These are phyloP conservation scores for Cylloceria caligata DNA, from an alignment of 2,888 invertebrate species.

Conservation along the genomic window DNA sequence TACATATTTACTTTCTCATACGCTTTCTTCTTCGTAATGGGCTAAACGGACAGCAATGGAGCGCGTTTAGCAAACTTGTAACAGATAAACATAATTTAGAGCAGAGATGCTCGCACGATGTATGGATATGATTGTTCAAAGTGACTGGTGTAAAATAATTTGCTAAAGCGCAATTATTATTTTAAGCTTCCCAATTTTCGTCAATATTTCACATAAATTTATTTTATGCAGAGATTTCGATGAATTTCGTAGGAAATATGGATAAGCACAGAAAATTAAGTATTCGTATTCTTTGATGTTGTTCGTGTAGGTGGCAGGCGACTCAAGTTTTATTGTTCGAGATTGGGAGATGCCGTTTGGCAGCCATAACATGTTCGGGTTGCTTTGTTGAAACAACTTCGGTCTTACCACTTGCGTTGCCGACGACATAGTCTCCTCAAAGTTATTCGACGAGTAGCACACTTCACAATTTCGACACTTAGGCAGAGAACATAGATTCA, in stretches of 20 bases:
- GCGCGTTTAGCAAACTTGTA: not conserved
- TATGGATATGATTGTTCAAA: no score
- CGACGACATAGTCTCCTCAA: constrained; percentile 58
- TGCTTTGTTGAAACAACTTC: constrained; percentile 8
- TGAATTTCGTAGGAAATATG: no score
- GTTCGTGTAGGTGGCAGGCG: not conserved
- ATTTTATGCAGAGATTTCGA: no score
- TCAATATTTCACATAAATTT: no score
- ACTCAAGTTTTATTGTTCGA: not conserved
- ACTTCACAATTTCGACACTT: not conserved
- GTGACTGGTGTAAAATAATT: no score
- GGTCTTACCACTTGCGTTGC: constrained; percentile 66
- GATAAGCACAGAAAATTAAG: not conserved
- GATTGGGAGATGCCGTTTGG: not conserved
- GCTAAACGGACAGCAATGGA: not conserved
- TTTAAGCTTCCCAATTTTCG: no score
- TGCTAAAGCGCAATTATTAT: no score
- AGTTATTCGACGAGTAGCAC: not conserved
- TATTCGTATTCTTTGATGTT: not conserved
- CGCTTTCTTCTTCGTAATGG: not conserved
- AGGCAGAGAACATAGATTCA: no score
- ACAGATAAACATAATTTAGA: not conserved
- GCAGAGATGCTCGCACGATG: no score
- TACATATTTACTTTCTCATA: not conserved
- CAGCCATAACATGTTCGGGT: not conserved